Evolutionary conservation across 2,888 invertebrate genomes (phyloP).

Genomic region (Sipha maydis): DNA sequence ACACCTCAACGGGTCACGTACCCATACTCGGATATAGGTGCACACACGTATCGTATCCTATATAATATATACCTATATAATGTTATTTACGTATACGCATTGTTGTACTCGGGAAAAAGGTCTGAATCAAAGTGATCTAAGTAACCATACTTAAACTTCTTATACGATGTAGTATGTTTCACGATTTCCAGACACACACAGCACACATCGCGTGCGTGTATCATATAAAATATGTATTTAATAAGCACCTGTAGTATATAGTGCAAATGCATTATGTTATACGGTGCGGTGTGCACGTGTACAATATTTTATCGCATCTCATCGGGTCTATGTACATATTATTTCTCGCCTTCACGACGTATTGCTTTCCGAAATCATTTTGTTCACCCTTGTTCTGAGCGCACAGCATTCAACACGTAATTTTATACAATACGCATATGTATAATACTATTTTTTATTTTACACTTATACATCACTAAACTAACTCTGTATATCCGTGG

Average conservation of each 20-base stretch:
- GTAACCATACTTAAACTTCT: not conserved
- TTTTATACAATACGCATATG: too few relatives aligned
- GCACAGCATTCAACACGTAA: not conserved
- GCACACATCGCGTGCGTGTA: too few relatives aligned
- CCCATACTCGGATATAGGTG: not conserved
- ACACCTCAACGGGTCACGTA: constrained; percentile 21
- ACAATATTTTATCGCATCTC: not conserved
- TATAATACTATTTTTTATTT: not conserved
- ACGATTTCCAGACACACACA: not conserved
- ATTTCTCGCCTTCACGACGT: not conserved
- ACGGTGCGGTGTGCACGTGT: too few relatives aligned
- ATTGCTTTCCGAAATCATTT: not conserved
- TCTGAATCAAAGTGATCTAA: not conserved
- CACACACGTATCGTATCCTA: not conserved
- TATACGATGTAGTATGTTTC: not conserved
- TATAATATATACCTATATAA: not conserved
- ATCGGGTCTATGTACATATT: not conserved
- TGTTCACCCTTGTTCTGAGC: not conserved
- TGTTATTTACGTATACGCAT: not conserved
- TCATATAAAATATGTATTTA: too few relatives aligned
- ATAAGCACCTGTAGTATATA: not conserved
- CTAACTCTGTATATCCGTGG: not conserved
- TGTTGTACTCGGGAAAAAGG: not conserved
- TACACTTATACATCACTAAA: not conserved
- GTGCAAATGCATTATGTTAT: not conserved